Evolutionary conservation across 2,888 invertebrate species (phyloP).

Genomic region (Gisinianus flammeolus): DNA sequence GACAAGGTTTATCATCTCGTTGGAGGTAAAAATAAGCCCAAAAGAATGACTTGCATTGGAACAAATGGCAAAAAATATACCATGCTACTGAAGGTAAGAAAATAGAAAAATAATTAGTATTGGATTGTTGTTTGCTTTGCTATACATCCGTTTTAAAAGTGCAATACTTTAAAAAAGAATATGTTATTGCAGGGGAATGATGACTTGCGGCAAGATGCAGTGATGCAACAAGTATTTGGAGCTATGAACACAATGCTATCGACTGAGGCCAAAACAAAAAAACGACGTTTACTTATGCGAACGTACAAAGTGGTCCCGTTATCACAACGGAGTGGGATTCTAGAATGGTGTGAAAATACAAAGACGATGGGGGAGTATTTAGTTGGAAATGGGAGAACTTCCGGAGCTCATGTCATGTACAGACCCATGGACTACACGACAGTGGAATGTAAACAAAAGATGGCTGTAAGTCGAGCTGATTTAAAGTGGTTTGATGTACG

Average conservation of each 20-base stretch:
- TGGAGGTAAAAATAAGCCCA: conserved; percentile 88
- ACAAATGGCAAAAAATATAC: conserved; percentile 76
- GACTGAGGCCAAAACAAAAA: conserved; percentile 71
- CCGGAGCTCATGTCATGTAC: conserved; percentile 74
- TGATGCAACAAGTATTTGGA: conserved; percentile 96
- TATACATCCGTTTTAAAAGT: too few relatives aligned
- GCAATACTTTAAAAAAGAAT: too few relatives aligned
- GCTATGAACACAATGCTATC: conserved; percentile 84
- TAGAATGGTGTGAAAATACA: conserved; percentile 94
- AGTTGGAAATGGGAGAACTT: conserved; percentile 65
- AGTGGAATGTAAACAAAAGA: conserved; percentile 63
- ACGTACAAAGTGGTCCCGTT: conserved; percentile 92
- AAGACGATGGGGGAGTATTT: conserved; percentile 79
- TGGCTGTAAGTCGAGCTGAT: too few relatives aligned
- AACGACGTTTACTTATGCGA: conserved; percentile 76
- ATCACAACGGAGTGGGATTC: conserved; percentile 84
- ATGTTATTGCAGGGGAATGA: conserved; percentile 83
- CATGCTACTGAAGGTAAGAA: conserved; percentile 80
- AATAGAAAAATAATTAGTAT: conserved; percentile 60
- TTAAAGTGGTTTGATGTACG: too few relatives aligned
- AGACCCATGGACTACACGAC: conserved; percentile 62
- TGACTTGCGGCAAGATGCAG: conserved; percentile 94
- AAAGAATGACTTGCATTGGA: conserved; percentile 78
- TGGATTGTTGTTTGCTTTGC: not conserved
- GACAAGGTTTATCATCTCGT: conserved; percentile 71